Conservation (phyloP, 1,140 invertebrate species). For the Drosophila asahinai region DNA sequence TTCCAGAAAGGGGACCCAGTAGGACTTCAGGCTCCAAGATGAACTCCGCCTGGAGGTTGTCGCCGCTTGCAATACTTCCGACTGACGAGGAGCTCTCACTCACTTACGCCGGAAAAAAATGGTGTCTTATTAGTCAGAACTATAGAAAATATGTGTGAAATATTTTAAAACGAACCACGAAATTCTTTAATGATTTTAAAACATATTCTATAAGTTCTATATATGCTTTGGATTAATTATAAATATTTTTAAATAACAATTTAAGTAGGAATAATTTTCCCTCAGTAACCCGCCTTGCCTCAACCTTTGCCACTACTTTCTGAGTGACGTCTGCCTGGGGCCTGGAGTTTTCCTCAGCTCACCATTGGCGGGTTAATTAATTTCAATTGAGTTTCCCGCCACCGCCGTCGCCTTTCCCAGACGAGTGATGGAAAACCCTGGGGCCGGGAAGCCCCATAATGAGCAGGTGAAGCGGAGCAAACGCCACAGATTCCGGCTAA, state of each 20-base stretch:
- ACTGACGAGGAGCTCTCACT: not conserved
- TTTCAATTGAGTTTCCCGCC: slow-evolving; percentile 40
- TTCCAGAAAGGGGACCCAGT: not conserved
- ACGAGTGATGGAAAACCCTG: not conserved
- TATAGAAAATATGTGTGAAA: not conserved
- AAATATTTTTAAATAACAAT: too few relatives aligned
- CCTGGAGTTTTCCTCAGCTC: slow-evolving; percentile 7
- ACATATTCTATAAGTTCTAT: fast-evolving
- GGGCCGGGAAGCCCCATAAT: slow-evolving; percentile 1
- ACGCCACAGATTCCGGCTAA: slow-evolving; percentile 8
- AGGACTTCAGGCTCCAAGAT: slow-evolving; percentile 5
- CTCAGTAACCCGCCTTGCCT: slow-evolving; percentile 2
- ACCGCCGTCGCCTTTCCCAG: too few relatives aligned
- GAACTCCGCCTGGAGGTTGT: slow-evolving; percentile 13
- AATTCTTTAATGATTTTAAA: not conserved
- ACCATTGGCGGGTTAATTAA: slow-evolving; percentile 39
- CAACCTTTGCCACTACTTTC: slow-evolving; percentile 1
- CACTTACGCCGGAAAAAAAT: not conserved
- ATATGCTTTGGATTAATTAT: not conserved
- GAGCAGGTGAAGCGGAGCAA: not conserved
- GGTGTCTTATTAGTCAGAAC: not conserved
- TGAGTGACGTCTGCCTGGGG: slow-evolving; percentile 18
- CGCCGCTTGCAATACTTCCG: slow-evolving; percentile 10
- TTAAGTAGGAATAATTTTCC: too few relatives aligned
- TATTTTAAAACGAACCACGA: fast-evolving